Evolutionary conservation across 1,140 invertebrate genomes (phyloP), one percentile per base, ranked within the genome.

Genomic region (Cydia pomonella): DNA sequence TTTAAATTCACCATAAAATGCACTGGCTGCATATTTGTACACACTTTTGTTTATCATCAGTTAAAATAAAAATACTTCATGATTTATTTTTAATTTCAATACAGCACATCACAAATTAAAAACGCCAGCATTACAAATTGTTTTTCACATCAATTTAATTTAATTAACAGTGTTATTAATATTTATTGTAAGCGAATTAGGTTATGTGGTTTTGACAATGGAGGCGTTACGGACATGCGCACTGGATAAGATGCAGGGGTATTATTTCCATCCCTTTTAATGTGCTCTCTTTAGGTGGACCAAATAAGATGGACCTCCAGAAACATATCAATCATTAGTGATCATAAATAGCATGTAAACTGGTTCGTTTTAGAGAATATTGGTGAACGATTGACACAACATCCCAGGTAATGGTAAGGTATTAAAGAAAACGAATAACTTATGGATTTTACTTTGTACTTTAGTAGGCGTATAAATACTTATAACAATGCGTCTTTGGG

Each of bases 131-230:
- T 5, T 10, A 69, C 5, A 16, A 2, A n/a, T n/a, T 0, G n/a
- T 3, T 38, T 6, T 69, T 69, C 6, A 41, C 16, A 18, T 38
- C 41, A 21, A 59, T n/a, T 59, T 9, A 18, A 10, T 69, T 69
- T 21, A 38, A 69, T 63, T 12, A 16, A 25, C 21, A 69, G 5
- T 69, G 64, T 69, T 69, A 69, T 69, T 38, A 21, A 38, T 69
- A 69, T 38, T 69, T 69, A 69, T 18, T 69, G 64, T 69, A 69
- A 69, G 64, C 64, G 64, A 69, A 38, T 69, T 69, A 69, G 64
- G 64, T 69, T 69, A 69, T 69, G 64, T 69, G 29, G 16, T 69
- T 59, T 69, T 69, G 64, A 69, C 64, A 69, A 69, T 69, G 64
- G 64, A 66, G 53, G 53, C 23, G n/a, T 21, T 59, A 10, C 53